Evolutionary conservation across 1,140 invertebrate species (phyloP), one percentile per base, ranked within the genome.

Genomic region (Temnothorax curvispinosus): DNA sequence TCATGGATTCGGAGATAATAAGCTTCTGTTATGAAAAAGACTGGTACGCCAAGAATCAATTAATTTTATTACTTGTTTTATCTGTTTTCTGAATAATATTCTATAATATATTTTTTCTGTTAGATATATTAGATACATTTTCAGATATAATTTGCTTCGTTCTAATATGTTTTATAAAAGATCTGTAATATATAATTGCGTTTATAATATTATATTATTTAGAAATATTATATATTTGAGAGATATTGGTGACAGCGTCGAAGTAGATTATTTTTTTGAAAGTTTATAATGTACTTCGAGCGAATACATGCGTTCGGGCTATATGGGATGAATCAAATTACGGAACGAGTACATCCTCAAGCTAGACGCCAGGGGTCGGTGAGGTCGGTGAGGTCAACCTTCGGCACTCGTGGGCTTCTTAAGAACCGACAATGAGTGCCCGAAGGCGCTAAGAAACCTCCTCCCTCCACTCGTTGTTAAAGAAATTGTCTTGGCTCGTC

Each of bases 401-500:
- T 88, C 54, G 87, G 72, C 67, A 81, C 52, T 81, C 86, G 50
- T 60, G 75, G 56, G 50, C 81, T 88, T 84, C 76, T 88, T 88
- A 86, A 90, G 89, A 62, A 85, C 44, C 81, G 71, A 86, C 86
- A 87, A 88, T 72, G 86, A 90, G 86, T 64, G 81, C 78, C 81
- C 71, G 75, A 90, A 90, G 86, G 81, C 88, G 80, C 77, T 80
- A 85, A 89, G 78, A 64, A 81, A 88, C 86, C 78, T 78, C 71
- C 80, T 75, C 85, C 80, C 77, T 72, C 75, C 85, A 67, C 21
- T 65, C 54, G 87, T 82, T 85, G 75, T 91, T 91, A 88, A 89
- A 91, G 90, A 91, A 91, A 91, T 91, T 91, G 90, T 91, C 75
- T 89, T 76, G 74, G 58, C 82, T 74, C 82, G 67, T 89, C 77